These are phyloP conservation scores for Mactra quadrangularis DNA, from an alignment of 1,140 invertebrate genomes.

Conservation along the genomic window DNA sequence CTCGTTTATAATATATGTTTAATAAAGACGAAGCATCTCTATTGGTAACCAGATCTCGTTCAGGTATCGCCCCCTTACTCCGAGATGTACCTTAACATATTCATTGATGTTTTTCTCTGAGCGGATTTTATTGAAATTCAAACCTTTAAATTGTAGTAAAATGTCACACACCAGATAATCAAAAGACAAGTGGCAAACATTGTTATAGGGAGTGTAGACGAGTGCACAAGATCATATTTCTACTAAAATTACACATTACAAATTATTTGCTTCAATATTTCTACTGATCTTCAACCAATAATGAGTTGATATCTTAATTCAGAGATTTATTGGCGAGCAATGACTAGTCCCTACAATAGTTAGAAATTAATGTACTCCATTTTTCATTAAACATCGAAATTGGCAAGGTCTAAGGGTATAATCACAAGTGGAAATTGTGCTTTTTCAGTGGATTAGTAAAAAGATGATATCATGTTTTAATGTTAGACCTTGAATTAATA, in stretches of 20 bases:
- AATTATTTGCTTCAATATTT: slow-evolving; percentile 56
- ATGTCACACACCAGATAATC: slow-evolving; percentile 29
- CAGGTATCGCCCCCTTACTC: slow-evolving; percentile 29
- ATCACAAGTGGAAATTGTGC: slow-evolving; percentile 36
- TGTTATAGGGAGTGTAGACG: slow-evolving; percentile 36
- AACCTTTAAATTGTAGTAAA: slow-evolving; percentile 46
- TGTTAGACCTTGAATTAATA: slow-evolving; percentile 57
- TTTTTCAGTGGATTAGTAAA: slow-evolving; percentile 53
- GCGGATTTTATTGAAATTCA: slow-evolving; percentile 7
- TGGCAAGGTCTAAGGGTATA: slow-evolving; percentile 22
- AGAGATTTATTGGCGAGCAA: slow-evolving; percentile 52
- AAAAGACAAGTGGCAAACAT: slow-evolving; percentile 48
- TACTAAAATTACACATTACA: slow-evolving; percentile 62
- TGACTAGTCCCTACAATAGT: slow-evolving; percentile 42
- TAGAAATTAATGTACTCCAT: slow-evolving; percentile 28
- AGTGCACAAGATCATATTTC: slow-evolving; percentile 55
- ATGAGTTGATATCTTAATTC: slow-evolving; percentile 57
- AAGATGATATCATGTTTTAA: slow-evolving; percentile 57
- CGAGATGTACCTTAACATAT: slow-evolving; percentile 27
- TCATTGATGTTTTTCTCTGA: slow-evolving; percentile 5
- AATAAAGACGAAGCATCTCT: slow-evolving; percentile 39
- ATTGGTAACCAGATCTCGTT: slow-evolving; percentile 22
- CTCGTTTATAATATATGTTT: slow-evolving; percentile 26
- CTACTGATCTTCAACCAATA: slow-evolving; percentile 22
- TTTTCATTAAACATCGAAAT: slow-evolving; percentile 59